Conservation (phyloP, 2,888 invertebrate species). For the Drosophila monieri region DNA sequence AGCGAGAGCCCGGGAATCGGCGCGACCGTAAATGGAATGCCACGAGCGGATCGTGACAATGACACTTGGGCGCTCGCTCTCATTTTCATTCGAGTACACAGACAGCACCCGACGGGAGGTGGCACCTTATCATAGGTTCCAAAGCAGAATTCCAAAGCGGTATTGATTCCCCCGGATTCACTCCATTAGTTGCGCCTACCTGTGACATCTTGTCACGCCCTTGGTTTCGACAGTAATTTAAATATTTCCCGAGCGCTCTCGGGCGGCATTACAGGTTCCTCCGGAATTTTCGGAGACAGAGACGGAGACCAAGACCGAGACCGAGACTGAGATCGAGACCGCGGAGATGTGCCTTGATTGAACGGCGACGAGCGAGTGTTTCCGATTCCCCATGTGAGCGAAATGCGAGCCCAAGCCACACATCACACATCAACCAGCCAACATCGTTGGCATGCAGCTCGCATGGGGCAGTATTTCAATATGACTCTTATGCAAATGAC, state of each 20-base stretch:
- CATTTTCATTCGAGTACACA: slow-evolving; percentile 56
- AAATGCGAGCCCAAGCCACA: slow-evolving; percentile 12
- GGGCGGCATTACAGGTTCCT: slow-evolving; percentile 1
- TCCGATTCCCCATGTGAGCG: slow-evolving; percentile 18
- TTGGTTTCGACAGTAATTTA: slow-evolving; percentile 14
- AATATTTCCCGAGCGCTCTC: slow-evolving; percentile 7
- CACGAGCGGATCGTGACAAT: slow-evolving; percentile 42
- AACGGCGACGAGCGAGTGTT: slow-evolving; percentile 65
- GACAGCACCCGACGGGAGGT: neutral
- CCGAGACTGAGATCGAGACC: neutral
- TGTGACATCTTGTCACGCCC: slow-evolving; percentile 65
- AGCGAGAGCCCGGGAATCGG: slow-evolving; percentile 48
- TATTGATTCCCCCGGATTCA: slow-evolving; percentile 44
- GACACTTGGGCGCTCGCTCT: slow-evolving; percentile 68
- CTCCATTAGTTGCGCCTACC: slow-evolving; percentile 51
- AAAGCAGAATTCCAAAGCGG: slow-evolving; percentile 28
- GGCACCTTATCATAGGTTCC: slow-evolving; percentile 21
- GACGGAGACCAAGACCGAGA: neutral
- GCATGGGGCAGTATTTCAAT: slow-evolving; percentile 63
- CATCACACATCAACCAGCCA: slow-evolving; percentile 44
- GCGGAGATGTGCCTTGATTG: slow-evolving; percentile 56
- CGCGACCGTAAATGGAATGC: slow-evolving; percentile 22
- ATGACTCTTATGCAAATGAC: slow-evolving; percentile 44
- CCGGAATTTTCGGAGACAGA: neutral
- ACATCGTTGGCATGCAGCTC: slow-evolving; percentile 68